These are phyloP conservation scores for Anoncus sp. DNA, from an alignment of 2,888 invertebrate genomes.

Conservation along the genomic window DNA sequence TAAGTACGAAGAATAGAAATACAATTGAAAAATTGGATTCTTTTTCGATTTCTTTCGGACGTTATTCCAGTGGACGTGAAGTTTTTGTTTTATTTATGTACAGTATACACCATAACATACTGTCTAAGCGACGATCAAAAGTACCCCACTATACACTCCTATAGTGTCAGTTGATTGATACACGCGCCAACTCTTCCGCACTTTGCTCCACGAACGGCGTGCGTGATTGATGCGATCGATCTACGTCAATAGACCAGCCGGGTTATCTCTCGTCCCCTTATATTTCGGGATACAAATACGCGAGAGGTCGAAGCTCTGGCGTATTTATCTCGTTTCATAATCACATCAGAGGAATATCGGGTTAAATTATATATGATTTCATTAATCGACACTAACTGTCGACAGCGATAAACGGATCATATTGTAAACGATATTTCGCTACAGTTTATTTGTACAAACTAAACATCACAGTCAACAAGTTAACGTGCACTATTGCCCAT, in stretches of 20 bases:
- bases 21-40: too few species aligned
- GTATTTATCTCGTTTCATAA: constrained; percentile 35
- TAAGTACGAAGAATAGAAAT: too few species aligned
- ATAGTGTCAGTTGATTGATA: constrained; percentile 80
- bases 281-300: constrained; percentile 42
- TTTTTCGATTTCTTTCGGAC: neutral
- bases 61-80: neutral
- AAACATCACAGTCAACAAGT: neutral
- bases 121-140: constrained; percentile 41
- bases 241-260: constrained; percentile 79
- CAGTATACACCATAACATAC: neutral
- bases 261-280: constrained; percentile 72
- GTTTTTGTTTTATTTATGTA: constrained; percentile 4
- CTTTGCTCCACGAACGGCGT: constrained; percentile 8
- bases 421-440: neutral
- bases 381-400: neutral
- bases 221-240: constrained; percentile 81
- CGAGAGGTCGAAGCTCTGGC: neutral
- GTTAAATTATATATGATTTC: constrained; percentile 33
- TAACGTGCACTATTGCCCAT: neutral
- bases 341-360: constrained; percentile 26
- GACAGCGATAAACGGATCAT: constrained; percentile 22
- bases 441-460: neutral
- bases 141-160: constrained; percentile 58
- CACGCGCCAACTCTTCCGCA: constrained; percentile 75